These are phyloP conservation scores for Platyrinchus mystaceus DNA, from an alignment of 2,797 vertebrate species.

Conservation along the genomic window DNA sequence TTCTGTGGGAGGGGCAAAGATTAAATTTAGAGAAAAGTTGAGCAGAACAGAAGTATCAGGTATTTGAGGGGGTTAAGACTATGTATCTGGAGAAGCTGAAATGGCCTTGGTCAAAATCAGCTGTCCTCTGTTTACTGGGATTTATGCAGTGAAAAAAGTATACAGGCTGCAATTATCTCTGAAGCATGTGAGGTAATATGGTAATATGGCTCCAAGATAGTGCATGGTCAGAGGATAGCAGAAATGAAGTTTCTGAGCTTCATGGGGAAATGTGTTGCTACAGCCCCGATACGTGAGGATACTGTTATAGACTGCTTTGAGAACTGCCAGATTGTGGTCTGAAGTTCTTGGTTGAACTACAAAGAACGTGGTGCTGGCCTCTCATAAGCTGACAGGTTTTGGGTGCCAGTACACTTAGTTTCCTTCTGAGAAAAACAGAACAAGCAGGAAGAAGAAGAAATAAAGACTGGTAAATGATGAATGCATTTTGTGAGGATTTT, in stretches of 20 bases:
- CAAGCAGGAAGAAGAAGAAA: background rate
- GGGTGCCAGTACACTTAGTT: background rate
- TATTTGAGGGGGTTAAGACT: background rate
- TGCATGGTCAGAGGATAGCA: background rate
- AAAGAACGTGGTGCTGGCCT: conserved; percentile 18
- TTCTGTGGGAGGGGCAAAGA: background rate
- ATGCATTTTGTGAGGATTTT: background rate
- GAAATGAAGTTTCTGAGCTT: background rate
- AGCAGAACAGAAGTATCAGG: background rate
- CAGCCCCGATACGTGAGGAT: background rate
- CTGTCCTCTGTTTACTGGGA: background rate
- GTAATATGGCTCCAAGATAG: background rate
- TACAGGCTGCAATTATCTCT: background rate
- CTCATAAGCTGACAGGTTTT: background rate
- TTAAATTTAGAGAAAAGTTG: background rate
- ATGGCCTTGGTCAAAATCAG: conserved; percentile 13
- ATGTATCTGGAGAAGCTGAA: conserved; percentile 29
- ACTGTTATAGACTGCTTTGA: background rate
- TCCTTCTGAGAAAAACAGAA: conserved; percentile 3
- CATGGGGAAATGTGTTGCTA: background rate
- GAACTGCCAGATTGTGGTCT: conserved; percentile 11
- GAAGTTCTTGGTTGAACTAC: conserved; percentile 19
- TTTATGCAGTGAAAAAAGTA: conserved; percentile 13
- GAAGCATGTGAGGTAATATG: background rate
- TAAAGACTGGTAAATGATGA: background rate